These are phyloP conservation scores for Scaptodrosophila latifasciaeformis DNA, from an alignment of 2,888 invertebrate genomes.

Conservation along the genomic window DNA sequence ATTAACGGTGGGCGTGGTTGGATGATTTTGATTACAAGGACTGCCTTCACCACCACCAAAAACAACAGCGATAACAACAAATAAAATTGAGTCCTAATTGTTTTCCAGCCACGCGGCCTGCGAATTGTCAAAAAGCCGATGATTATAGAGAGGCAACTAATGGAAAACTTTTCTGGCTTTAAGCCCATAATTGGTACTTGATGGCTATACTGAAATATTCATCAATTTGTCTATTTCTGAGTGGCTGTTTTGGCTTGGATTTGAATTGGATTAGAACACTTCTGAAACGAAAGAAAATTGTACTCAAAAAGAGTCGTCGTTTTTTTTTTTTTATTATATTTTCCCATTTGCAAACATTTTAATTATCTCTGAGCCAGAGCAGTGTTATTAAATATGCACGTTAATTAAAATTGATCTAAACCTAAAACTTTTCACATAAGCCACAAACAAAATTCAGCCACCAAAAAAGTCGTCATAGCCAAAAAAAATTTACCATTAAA, in stretches of 20 bases:
- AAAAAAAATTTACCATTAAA: conserved; percentile 21
- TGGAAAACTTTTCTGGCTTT: conserved; percentile 46
- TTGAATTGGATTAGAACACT: no score
- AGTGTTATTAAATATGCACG: conserved; percentile 16
- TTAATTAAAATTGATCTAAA: conserved; percentile 51
- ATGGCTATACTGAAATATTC: conserved; percentile 20
- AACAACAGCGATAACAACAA: conserved; percentile 26
- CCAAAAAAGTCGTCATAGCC: conserved; percentile 6
- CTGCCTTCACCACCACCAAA: conserved; percentile 25
- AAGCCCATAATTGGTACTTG: conserved; percentile 64
- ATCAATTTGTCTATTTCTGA: no score
- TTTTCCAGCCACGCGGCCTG: conserved; percentile 1
- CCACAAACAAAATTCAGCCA: conserved; percentile 7
- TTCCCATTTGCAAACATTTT: no score
- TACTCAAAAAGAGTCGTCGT: no score
- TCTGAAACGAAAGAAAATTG: no score
- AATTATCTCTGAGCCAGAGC: no score
- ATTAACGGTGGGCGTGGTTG: conserved; percentile 56
- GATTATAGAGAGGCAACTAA: conserved; percentile 54
- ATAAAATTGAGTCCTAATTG: conserved; percentile 13
- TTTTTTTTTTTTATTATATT: no score
- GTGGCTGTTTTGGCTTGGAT: no score
- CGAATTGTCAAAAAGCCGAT: conserved; percentile 58
- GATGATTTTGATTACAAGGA: conserved; percentile 10
- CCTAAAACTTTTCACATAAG: conserved; percentile 14